Evolutionary conservation across 2,888 invertebrate species (phyloP), one percentile per base, ranked within the genome.

Genomic region (Sphaerophoria taeniata): DNA sequence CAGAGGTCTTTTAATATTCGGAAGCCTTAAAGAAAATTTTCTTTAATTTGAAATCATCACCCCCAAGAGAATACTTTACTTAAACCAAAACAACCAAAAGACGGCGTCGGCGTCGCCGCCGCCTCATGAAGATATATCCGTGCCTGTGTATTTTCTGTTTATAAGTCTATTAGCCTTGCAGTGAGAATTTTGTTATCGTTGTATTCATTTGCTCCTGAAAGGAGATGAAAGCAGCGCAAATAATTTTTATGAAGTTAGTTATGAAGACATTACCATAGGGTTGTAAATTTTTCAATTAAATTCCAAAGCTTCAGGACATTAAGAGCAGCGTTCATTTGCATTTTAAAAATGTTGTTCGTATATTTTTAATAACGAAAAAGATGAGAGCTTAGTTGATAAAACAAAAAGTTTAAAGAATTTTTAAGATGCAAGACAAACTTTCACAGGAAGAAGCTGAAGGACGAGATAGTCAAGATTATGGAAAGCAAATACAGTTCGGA

Each of bases 211-310:
- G 36, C 39, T 58, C 0, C 24, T 43, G 24, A 12, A 60, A 31
- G 33, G 31, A 31, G 61, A 58, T 58, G 58, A 58, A 58, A 11
- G 39, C 36, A 16, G 12, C 61, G 45, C 24, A 61, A 61, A 45
- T 45, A 33, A 45, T 45, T 45, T 61, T n/a, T 31, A 14, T 51
- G 49, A 16, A 47, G 58, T 47, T 49, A 12, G 39, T 60, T 16
- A 6, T 12, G 45, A 31, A 5, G 43, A 9, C 7, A 9, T 16
- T 51, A 60, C 69, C 69, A 60, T n/a, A 33, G 60, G 24, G 69
- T 69, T 76, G 58, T 76, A 69, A 76, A 76, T 60, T 69, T 69
- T 76, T 76, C 75, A 69, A 69, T 76, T 76, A 76, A 69, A 67
- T 51, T 51, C 49, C 51, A 69, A 75, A 69, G 67, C 60, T 61